These are phyloP conservation scores for Indicator indicator DNA, from an alignment of 2,113 vertebrate genomes.

Conservation along the genomic window DNA sequence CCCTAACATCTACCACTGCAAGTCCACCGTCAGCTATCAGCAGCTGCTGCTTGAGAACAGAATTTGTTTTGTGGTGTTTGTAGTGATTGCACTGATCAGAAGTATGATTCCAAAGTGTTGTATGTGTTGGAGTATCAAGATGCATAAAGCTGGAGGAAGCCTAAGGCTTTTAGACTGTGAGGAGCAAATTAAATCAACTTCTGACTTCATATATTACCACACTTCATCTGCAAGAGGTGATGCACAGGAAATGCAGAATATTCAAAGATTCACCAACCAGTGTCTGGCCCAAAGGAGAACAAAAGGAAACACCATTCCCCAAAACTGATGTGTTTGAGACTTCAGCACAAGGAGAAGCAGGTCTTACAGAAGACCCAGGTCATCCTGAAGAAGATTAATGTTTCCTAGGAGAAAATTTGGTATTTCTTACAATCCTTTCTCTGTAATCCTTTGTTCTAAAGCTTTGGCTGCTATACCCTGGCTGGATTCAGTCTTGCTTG, in stretches of 20 bases:
- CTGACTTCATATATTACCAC: neutral
- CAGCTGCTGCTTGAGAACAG: neutral
- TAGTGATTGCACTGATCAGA: neutral
- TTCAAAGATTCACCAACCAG: neutral
- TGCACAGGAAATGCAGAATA: neutral
- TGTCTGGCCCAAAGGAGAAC: neutral
- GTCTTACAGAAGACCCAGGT: neutral
- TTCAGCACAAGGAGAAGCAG: neutral
- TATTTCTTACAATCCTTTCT: neutral
- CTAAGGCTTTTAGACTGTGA: neutral
- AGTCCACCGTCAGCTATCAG: neutral
- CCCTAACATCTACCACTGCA: neutral
- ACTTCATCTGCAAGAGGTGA: neutral
- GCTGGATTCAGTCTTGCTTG: neutral
- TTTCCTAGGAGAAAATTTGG: neutral
- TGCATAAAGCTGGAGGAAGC: neutral
- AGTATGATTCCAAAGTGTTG: neutral
- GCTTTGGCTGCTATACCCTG: neutral
- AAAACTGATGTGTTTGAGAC: neutral
- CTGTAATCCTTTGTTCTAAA: neutral
- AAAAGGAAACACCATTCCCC: neutral
- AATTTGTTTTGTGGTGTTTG: neutral
- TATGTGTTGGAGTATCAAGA: neutral
- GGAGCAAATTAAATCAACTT: neutral
- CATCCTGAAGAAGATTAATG: neutral